A percentile compares a stretch with the other conserved stretches of the same genome.
phyloP scores from a whole-genome alignment of 2,888 invertebrate species.

The Hipparchia semele region DNA sequence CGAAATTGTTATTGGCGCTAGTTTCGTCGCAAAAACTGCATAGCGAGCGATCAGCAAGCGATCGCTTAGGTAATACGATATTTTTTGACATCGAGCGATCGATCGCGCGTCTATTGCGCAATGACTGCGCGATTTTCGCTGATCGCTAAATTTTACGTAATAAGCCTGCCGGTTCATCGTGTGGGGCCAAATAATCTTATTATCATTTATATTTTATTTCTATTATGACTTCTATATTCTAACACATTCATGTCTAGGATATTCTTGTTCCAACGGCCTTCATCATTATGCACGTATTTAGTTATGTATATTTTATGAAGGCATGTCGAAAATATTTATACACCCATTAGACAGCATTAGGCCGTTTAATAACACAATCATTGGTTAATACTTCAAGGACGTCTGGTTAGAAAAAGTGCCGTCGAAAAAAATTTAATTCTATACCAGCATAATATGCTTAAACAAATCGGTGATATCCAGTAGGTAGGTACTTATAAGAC shows the following conservation, averaged over 20 bases:
- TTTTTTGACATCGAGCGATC: too few relatives aligned
- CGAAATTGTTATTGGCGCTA: too few relatives aligned
- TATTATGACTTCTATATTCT: constrained; percentile 12
- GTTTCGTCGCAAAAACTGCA: too few relatives aligned
- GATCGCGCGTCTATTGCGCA: too few relatives aligned
- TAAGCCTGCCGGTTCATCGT: constrained; percentile 7
- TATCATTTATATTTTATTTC: constrained; percentile 8
- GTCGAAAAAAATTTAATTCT: background rate
- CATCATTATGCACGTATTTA: constrained; percentile 32
- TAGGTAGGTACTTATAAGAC: too few relatives aligned
- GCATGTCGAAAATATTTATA: constrained; percentile 31
- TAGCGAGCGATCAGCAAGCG: too few relatives aligned
- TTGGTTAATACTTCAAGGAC: constrained; percentile 21
- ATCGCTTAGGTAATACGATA: too few relatives aligned
- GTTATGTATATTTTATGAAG: constrained; percentile 37
- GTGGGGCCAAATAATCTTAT: background rate
- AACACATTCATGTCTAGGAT: constrained; percentile 22
- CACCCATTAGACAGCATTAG: constrained; percentile 28
- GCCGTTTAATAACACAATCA: constrained; percentile 13
- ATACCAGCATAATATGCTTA: too few relatives aligned
- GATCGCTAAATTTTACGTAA: too few relatives aligned
- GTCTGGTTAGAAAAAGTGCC: constrained; percentile 5
- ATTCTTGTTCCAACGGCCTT: constrained; percentile 36
- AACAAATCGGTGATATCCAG: too few relatives aligned
- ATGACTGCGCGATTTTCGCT: too few relatives aligned